Evolutionary conservation across 2,888 invertebrate genomes (phyloP).

Genomic region (Amphipyra tragopoginis): DNA sequence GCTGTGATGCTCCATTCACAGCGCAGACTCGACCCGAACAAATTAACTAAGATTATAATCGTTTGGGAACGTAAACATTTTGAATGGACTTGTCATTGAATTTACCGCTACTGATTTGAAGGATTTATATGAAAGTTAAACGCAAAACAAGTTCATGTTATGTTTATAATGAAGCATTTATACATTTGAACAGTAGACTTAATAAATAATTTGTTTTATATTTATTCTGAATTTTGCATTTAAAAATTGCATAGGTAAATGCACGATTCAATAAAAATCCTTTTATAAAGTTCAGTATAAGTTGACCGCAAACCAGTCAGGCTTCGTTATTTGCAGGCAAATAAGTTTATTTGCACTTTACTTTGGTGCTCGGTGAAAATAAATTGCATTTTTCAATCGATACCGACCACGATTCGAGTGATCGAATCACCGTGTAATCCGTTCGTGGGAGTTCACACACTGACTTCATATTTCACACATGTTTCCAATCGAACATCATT

Average conservation of each 20-base stretch:
- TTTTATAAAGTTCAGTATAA: constrained; percentile 27
- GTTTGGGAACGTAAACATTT: constrained; percentile 21
- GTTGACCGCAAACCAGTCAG: constrained; percentile 32
- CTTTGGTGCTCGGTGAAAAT: constrained; percentile 31
- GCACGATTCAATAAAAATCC: constrained; percentile 2
- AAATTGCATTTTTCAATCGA: constrained; percentile 49
- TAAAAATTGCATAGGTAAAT: constrained; percentile 10
- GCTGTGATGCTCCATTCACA: constrained; percentile 50
- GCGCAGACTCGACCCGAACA: constrained; percentile 18
- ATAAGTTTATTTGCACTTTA: constrained; percentile 47
- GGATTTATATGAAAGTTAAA: constrained; percentile 9
- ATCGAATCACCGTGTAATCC: constrained; percentile 13
- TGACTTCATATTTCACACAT: constrained; percentile 30
- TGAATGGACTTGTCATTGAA: constrained; percentile 12
- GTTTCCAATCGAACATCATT: constrained; percentile 23
- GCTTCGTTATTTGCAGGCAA: constrained; percentile 40
- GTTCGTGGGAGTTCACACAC: constrained; percentile 28
- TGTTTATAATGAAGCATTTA: neutral
- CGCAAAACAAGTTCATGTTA: neutral
- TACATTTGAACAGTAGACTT: too few relatives aligned
- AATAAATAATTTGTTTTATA: too few relatives aligned
- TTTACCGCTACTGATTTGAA: neutral
- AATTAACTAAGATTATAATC: constrained; percentile 40
- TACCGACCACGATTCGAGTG: constrained; percentile 14
- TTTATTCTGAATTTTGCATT: constrained; percentile 1